phyloP scores from a whole-genome alignment of 2,888 invertebrate species.

The Elmis aenea region DNA sequence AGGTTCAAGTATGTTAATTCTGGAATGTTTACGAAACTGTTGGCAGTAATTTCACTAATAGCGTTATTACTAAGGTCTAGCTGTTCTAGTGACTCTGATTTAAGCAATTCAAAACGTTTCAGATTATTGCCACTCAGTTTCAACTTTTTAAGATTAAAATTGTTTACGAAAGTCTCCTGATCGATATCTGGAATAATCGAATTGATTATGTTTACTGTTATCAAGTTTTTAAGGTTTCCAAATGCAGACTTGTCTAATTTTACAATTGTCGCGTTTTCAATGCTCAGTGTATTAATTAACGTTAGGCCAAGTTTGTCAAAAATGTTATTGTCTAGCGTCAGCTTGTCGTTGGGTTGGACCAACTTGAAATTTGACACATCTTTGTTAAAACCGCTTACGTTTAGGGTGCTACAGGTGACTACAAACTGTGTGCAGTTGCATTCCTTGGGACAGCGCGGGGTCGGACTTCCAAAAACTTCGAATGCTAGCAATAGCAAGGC shows the following conservation, averaged over 20 bases:
- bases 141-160: slow-evolving; percentile 60
- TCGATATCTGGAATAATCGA: slow-evolving; percentile 62
- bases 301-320: slow-evolving; percentile 61
- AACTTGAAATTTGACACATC: slow-evolving; percentile 50
- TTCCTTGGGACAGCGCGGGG: slow-evolving; percentile 56
- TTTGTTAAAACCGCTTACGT: slow-evolving; percentile 60
- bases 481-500: too few species aligned
- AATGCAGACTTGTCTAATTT: slow-evolving; percentile 66
- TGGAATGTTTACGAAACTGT: slow-evolving; percentile 58
- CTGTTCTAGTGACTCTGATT: slow-evolving; percentile 19
- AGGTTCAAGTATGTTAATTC: slow-evolving; percentile 63
- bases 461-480: neutral
- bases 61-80: slow-evolving; percentile 56
- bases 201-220: slow-evolving; percentile 64
- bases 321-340: slow-evolving; percentile 56
- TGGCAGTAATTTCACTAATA: slow-evolving; percentile 58
- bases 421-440: slow-evolving; percentile 60
- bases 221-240: slow-evolving; percentile 60
- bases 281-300: slow-evolving; percentile 62
- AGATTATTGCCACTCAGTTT: slow-evolving; percentile 44
- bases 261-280: slow-evolving; percentile 64
- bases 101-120: slow-evolving; percentile 16
- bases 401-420: slow-evolving; percentile 63
- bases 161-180: slow-evolving; percentile 64
- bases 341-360: slow-evolving; percentile 47